Conservation (phyloP, 2,797 vertebrate genomes). For the Toxotes lorentzi region DNA sequence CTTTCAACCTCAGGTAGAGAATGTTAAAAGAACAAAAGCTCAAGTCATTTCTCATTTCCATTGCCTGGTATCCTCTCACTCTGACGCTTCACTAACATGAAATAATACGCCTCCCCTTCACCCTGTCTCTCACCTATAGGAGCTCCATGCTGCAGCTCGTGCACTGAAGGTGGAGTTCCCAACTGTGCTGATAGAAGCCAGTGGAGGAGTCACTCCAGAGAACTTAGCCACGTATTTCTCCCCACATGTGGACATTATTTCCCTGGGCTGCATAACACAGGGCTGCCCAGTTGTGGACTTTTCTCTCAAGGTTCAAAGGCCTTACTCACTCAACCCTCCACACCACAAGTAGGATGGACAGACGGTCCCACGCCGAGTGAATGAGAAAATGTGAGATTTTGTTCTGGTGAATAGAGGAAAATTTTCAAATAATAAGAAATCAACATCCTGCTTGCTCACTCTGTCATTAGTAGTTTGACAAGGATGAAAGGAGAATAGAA, state of each 20-base stretch:
- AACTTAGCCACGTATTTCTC: conserved; percentile 83
- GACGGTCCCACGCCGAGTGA: not conserved
- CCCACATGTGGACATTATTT: conserved; percentile 86
- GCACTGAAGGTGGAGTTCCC: conserved; percentile 84
- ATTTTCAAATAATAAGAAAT: not conserved
- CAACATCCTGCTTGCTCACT: conserved; percentile 3
- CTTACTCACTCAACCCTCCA: conserved; percentile 5
- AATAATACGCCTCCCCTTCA: not conserved
- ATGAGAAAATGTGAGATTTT: not conserved
- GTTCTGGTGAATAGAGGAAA: not conserved
- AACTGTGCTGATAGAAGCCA: conserved; percentile 84
- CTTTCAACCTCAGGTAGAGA: conserved; percentile 84
- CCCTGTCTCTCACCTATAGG: conserved; percentile 71
- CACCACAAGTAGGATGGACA: not conserved
- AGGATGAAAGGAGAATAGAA: not conserved
- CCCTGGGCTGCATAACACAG: conserved; percentile 90
- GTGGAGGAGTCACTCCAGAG: conserved; percentile 85
- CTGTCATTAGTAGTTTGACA: not conserved
- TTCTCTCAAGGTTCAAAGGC: conserved; percentile 87
- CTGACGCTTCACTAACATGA: not conserved
- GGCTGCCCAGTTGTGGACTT: conserved; percentile 88
- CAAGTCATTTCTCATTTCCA: not conserved
- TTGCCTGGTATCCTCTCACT: not conserved
- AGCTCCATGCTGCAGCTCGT: conserved; percentile 79
- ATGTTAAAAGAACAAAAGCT: not conserved